A percentile compares a stretch with the other conserved stretches of the same genome.
Conservation (phyloP, 2,888 invertebrate genomes). For the Peribatodes rhomboidaria region DNA sequence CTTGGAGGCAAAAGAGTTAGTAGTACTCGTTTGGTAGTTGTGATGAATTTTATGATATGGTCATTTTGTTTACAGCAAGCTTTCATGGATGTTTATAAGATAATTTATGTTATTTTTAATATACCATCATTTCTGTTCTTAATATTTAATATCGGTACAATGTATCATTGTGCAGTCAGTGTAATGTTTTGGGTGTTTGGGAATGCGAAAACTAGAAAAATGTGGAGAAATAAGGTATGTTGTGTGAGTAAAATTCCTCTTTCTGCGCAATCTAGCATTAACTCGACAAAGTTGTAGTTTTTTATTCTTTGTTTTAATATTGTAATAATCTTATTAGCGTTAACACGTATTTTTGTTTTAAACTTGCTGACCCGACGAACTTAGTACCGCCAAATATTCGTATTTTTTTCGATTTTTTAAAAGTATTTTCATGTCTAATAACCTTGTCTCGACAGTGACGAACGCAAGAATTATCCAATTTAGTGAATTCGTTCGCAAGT, state of each 20-base stretch:
- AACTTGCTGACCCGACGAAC: background rate
- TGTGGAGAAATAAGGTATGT: slow-evolving; percentile 60
- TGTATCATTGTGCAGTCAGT: slow-evolving; percentile 73
- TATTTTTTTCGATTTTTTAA: too few species aligned
- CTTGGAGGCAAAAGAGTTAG: slow-evolving; percentile 56
- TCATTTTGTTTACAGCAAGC: slow-evolving; percentile 74
- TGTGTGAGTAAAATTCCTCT: slow-evolving; percentile 16
- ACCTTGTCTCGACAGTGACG: too few species aligned
- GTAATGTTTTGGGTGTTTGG: slow-evolving; percentile 78
- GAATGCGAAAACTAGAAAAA: slow-evolving; percentile 68
- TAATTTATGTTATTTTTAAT: slow-evolving; percentile 54
- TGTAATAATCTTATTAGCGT: background rate
- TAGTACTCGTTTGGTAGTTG: slow-evolving; percentile 58
- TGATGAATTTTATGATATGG: slow-evolving; percentile 71
- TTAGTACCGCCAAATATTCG: too few species aligned
- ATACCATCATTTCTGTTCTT: slow-evolving; percentile 43
- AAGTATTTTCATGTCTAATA: too few species aligned
- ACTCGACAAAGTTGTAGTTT: slow-evolving; percentile 1
- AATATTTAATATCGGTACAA: slow-evolving; percentile 56
- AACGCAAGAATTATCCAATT: too few species aligned
- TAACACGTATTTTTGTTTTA: background rate
- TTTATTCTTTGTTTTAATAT: slow-evolving; percentile 3
- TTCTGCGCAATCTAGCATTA: slow-evolving; percentile 20
- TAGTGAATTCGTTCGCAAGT: too few species aligned
- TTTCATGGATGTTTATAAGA: slow-evolving; percentile 64